Evolutionary conservation across 2,888 invertebrate genomes (phyloP), one percentile per base, ranked within the genome.

Genomic region (Diachrysia chrysitis): DNA sequence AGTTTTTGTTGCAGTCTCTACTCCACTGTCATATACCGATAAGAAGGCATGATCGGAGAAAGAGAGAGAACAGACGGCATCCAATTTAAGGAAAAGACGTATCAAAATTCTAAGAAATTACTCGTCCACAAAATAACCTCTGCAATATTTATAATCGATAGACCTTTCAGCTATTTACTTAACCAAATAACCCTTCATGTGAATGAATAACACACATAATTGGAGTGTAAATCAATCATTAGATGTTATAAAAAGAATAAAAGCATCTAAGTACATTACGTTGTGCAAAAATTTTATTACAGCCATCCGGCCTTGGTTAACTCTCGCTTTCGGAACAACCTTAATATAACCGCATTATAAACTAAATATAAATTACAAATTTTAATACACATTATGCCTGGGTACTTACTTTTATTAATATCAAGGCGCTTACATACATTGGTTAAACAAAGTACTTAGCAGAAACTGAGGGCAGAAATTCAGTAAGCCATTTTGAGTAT

Each of bases 321-420:
- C 76, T 83, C 82, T 85, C 85, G 81, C 83, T 87, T 87, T 86
- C 83, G 63, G 82, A 81, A 68, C 71, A 81, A 81, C 78, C 79
- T 84, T 81, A 77, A 70, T 75, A 60, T 62, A 74, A 66, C 69
- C 65, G 60, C 46, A 63, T 58, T 58, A 63, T 74, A 58, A 72
- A 72, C 58, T 68, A 56, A 74, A 71, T 71, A 59, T 74, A 69
- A 69, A 66, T 53, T 0, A 61, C 72, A 25, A 64, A 25, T 10
- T n/a, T 32, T 58, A 21, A 42, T 42, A 42, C n/a, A n/a, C 42
- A 42, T 42, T 16, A 16, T n/a, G 0, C 16, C n/a, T 42, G 1
- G n/a, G 42, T 42, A n/a, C n/a, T 42, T n/a, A 42, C n/a, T 42
- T 42, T 42, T n/a, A 42, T n/a, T n/a, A n/a, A 42, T n/a, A n/a